Evolutionary conservation across 1,140 invertebrate species (phyloP).

Genomic region (Aphaenogaster rudis): DNA sequence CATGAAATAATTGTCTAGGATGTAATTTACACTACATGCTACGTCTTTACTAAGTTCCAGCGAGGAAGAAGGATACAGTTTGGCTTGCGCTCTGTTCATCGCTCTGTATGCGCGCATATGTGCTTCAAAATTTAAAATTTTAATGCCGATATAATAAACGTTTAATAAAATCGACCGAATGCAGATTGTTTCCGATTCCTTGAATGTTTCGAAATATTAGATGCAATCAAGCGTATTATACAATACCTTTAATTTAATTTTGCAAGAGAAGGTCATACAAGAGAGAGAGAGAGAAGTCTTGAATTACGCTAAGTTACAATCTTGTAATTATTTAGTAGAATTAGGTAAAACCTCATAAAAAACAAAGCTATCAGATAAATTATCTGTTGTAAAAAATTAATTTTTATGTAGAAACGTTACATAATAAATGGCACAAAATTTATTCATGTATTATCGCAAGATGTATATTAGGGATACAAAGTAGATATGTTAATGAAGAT

Average conservation of each 20-base stretch:
- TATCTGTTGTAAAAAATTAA: conserved; percentile 17
- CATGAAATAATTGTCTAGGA: conserved; percentile 58
- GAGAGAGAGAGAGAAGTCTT: not conserved
- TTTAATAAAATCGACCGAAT: conserved; percentile 74
- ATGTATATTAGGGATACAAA: not conserved
- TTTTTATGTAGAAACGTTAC: not conserved
- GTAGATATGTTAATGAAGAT: not conserved
- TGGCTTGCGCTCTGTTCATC: conserved; percentile 67
- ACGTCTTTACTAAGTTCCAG: conserved; percentile 40
- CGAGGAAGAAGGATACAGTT: conserved; percentile 24
- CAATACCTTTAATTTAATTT: not conserved
- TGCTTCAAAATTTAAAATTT: conserved; percentile 76
- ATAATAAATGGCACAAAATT: not conserved
- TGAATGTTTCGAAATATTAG: not conserved
- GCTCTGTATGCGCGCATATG: conserved; percentile 65
- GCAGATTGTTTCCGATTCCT: conserved; percentile 22
- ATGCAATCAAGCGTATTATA: not conserved
- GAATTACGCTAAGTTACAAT: not conserved
- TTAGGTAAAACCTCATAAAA: not conserved
- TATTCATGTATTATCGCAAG: not conserved
- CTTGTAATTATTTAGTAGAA: not conserved
- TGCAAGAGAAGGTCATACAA: not conserved
- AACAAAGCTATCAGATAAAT: conserved; percentile 9
- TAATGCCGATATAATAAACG: conserved; percentile 75
- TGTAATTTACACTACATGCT: conserved; percentile 37